Base-by-base conservation (phyloP, 2,888 invertebrate species). In the Cryptocephalus primarius region DNA sequence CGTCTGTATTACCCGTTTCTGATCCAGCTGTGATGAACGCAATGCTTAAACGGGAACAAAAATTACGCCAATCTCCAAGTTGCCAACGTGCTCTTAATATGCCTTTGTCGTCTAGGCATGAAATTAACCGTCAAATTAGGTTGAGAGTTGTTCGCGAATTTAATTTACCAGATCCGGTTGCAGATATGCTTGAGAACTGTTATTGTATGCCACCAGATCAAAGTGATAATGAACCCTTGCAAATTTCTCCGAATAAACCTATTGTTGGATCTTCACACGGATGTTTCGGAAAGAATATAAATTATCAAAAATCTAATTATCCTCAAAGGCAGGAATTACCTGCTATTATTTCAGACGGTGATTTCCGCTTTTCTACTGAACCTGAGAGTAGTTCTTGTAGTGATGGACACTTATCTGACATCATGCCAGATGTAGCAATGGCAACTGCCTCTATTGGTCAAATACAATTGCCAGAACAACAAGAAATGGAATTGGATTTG, bases 351-450 rank as follows among this genome's bases (percentile, higher is more conserved):
- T 79, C 78, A 33, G 82, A 81, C 62, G 80, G 80, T 45, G 80
- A 80, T 41, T 68, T 67, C 53, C 62, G 68, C 39, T 68, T 66
- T 51, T 54, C 58, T 1, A 60, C 56, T 41, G 69, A 77, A 58
- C 72, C 72, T 36, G 76, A 76, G 55, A 74, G 72, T 55, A 76
- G 74, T 64, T 77, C 77, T 36, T 78, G 79, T 59, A 78, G 77
- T 69, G 75, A 83, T 64, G 80, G 88, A 59, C 83, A 83, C 59
- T 71, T 86, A 51, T 80, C 85, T 14, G 88, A 88, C 52, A 83
- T 85, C 60, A 90, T 92, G 82, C 92, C 92, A 0, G 92, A 93
- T 71, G 90, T 92, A 59, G 91, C 91, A 11, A 90, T 91, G 89
- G 91, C 91, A 60, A 90, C 83, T 47, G 84, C 80, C 53, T 85